A percentile compares a stretch with the other conserved stretches of the same genome.
Evolutionary conservation across 2,888 invertebrate genomes (phyloP).

Genomic region (Tipula lateralis): DNA sequence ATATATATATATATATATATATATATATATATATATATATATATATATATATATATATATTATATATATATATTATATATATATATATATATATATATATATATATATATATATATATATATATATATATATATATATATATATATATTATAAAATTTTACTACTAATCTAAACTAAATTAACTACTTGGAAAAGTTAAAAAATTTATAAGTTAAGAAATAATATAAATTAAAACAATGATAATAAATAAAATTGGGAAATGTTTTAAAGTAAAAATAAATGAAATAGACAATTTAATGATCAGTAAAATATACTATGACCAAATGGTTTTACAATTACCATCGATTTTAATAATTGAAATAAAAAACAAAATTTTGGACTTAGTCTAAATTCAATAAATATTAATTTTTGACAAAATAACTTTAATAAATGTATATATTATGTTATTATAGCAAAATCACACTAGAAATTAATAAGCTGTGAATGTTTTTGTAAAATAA

Average conservation of each 20-base stretch:
- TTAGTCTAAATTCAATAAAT: too few species aligned
- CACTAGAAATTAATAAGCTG: too few species aligned
- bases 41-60: slow-evolving; percentile 25
- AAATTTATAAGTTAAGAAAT: not conserved
- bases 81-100: slow-evolving; percentile 25
- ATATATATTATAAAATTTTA: too few species aligned
- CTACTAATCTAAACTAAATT: not conserved
- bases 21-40: slow-evolving; percentile 12
- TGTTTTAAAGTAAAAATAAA: not conserved
- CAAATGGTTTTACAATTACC: not conserved
- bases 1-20: not conserved
- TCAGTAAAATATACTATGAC: not conserved
- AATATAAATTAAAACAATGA: not conserved
- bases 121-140: not conserved
- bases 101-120: slow-evolving; percentile 14
- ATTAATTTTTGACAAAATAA: too few species aligned
- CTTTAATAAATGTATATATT: too few species aligned
- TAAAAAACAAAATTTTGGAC: too few species aligned
- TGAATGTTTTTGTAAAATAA: too few species aligned
- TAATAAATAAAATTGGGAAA: not conserved
- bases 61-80: slow-evolving; percentile 19
- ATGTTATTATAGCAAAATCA: too few species aligned
- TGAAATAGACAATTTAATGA: not conserved
- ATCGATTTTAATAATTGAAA: too few species aligned
- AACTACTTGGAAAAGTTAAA: not conserved